phyloP scores from a whole-genome alignment of 30 jellyfish, hydroid and myxozoan genomes.

The Cassiopea xamachana region DNA sequence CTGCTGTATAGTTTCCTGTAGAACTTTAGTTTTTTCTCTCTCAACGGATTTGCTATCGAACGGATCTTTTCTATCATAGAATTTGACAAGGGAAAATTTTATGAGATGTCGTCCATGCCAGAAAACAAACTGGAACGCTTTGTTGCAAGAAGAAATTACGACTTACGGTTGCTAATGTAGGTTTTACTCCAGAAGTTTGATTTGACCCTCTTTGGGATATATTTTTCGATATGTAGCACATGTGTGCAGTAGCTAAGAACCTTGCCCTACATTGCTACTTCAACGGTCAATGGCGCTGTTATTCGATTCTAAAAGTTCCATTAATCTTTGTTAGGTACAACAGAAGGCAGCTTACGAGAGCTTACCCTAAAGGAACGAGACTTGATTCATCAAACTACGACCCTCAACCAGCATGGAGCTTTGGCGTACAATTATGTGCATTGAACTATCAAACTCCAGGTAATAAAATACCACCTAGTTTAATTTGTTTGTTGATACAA shows the following conservation, averaged over 20 bases:
- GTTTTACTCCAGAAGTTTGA: conserved; percentile 35
- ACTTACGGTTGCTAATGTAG: conserved; percentile 81
- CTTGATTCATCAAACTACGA: conserved; percentile 97
- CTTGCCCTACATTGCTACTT: too few relatives aligned
- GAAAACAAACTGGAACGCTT: conserved; percentile 84
- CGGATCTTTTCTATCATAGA: conserved; percentile 31
- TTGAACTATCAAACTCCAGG: conserved; percentile 96
- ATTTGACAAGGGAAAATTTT: conserved; percentile 87
- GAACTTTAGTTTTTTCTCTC: too few relatives aligned
- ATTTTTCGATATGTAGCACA: too few relatives aligned
- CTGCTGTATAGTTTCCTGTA: too few relatives aligned
- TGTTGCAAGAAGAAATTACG: conserved; percentile 72
- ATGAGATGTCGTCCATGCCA: conserved; percentile 97
- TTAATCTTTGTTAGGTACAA: conserved; percentile 61
- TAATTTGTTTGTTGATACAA: neutral
- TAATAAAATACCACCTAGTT: neutral
- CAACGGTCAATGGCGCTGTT: too few relatives aligned
- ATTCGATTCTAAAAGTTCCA: neutral
- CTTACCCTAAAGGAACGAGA: conserved; percentile 98
- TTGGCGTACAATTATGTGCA: conserved; percentile 94
- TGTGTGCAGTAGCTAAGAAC: too few relatives aligned
- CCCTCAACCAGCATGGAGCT: conserved; percentile 96
- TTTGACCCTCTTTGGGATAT: too few relatives aligned
- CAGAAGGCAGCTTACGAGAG: conserved; percentile 93
- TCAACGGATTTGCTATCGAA: neutral